A percentile compares a stretch with the other conserved stretches of the same genome.
Conservation (phyloP, 2,888 invertebrate genomes). For the Dysmachus trigonus region DNA sequence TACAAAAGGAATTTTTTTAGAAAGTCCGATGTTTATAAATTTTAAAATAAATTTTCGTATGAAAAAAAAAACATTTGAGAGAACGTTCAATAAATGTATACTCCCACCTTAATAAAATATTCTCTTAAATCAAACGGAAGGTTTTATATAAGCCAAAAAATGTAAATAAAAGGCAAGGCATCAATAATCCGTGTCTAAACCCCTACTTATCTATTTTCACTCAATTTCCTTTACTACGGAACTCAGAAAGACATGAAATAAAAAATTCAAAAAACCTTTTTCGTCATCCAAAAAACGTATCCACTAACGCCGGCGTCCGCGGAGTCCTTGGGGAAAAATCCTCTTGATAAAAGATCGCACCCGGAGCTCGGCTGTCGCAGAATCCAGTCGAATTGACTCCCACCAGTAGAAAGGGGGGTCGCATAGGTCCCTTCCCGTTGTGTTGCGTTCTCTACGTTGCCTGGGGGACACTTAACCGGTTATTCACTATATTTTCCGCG, state of each 20-base stretch:
- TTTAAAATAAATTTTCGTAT: no score
- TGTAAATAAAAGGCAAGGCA: background rate
- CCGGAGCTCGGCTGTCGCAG: background rate
- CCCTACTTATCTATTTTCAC: background rate
- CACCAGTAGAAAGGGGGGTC: background rate
- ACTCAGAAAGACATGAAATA: background rate
- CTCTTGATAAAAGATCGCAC: background rate
- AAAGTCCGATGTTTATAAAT: no score
- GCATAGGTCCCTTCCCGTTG: background rate
- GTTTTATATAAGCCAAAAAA: no score
- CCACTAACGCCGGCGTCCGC: background rate
- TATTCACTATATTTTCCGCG: constrained; percentile 21
- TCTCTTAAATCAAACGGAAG: no score
- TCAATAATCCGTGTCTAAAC: no score
- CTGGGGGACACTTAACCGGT: constrained; percentile 11
- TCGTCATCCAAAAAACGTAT: background rate
- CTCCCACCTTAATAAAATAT: no score
- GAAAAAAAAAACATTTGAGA: no score
- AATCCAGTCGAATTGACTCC: background rate
- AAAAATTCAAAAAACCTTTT: background rate
- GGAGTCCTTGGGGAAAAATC: background rate
- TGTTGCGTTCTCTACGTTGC: background rate
- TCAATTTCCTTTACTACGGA: background rate
- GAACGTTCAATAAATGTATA: no score
- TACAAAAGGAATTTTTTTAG: no score